These are phyloP conservation scores for Boleophthalmus pectinirostris DNA, from an alignment of 2,113 vertebrate genomes.

Conservation along the genomic window DNA sequence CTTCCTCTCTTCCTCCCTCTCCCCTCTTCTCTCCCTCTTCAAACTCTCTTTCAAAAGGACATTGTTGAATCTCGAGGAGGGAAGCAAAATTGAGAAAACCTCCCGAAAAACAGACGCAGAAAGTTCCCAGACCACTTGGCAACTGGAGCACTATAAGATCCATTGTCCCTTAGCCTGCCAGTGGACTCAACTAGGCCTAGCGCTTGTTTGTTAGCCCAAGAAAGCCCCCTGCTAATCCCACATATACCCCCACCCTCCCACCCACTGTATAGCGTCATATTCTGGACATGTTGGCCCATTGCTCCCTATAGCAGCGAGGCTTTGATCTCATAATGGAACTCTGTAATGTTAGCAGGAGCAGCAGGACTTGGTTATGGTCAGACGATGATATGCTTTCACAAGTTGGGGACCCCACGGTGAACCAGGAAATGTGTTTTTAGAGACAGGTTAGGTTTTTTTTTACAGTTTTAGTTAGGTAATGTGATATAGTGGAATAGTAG, in stretches of 20 bases:
- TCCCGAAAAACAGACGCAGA: constrained; percentile 54
- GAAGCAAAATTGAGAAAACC: constrained; percentile 52
- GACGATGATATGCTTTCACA: constrained; percentile 41
- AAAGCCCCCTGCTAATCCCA: constrained; percentile 24
- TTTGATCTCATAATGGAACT: constrained; percentile 49
- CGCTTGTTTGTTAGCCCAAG: constrained; percentile 55
- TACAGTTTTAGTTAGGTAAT: constrained; percentile 21
- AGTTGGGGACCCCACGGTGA: constrained; percentile 23
- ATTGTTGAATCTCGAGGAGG: constrained; percentile 46
- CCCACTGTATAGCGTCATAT: constrained; percentile 30
- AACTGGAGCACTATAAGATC: constrained; percentile 50
- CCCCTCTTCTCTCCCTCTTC: constrained; percentile 21
- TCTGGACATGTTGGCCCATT: constrained; percentile 26
- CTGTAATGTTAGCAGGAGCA: constrained; percentile 48
- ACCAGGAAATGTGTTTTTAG: constrained; percentile 32
- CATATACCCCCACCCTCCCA: not conserved
- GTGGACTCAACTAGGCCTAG: constrained; percentile 43
- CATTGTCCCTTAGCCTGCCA: constrained; percentile 63
- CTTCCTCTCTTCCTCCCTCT: not conserved
- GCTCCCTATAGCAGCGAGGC: constrained; percentile 29
- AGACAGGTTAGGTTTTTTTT: constrained; percentile 19
- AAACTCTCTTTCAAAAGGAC: constrained; percentile 62
- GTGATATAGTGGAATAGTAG: constrained; percentile 18
- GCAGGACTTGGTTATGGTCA: constrained; percentile 23
- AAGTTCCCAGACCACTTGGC: constrained; percentile 74